These are phyloP conservation scores for Omphaloscelis lunosa DNA, from an alignment of 2,888 invertebrate species.

Conservation along the genomic window DNA sequence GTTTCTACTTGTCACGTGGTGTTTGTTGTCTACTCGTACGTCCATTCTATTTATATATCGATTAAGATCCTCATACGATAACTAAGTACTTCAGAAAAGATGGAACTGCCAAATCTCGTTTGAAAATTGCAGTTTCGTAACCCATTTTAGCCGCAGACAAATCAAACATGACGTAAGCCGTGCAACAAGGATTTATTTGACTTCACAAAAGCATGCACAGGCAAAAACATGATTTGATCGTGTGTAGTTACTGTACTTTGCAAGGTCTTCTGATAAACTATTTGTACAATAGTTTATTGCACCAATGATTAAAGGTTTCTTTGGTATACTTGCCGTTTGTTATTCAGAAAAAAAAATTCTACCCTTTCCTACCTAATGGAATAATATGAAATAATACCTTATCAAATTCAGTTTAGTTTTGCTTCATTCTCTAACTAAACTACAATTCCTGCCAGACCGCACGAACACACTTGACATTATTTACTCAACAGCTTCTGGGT, in stretches of 20 bases:
- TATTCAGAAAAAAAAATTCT: not conserved
- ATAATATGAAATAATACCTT: not conserved
- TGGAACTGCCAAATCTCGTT: conserved; percentile 11
- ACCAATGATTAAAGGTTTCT: not conserved
- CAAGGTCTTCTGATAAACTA: conserved; percentile 17
- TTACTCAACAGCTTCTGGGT: conserved; percentile 42
- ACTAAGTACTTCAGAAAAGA: not conserved
- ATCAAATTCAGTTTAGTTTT: not conserved
- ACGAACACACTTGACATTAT: conserved; percentile 51
- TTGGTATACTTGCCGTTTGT: not conserved
- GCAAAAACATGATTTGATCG: conserved; percentile 22
- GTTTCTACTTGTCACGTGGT: conserved; percentile 42
- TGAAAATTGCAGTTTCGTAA: conserved; percentile 40
- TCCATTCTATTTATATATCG: conserved; percentile 37
- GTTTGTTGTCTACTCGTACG: conserved; percentile 34
- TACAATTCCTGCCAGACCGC: conserved; percentile 2
- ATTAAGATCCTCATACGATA: conserved; percentile 19
- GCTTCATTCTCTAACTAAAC: conserved; percentile 22
- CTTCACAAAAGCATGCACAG: conserved; percentile 40
- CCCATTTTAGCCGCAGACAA: conserved; percentile 16
- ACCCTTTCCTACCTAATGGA: not conserved
- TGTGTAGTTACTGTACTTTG: conserved; percentile 20
- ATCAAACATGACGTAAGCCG: conserved; percentile 61
- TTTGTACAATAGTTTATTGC: conserved; percentile 13
- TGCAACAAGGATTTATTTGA: conserved; percentile 45